Percentiles rank a stretch among this genome's conserved stretches.
Conservation (phyloP, 2,113 vertebrate genomes). For the Siphamia tubifer region DNA sequence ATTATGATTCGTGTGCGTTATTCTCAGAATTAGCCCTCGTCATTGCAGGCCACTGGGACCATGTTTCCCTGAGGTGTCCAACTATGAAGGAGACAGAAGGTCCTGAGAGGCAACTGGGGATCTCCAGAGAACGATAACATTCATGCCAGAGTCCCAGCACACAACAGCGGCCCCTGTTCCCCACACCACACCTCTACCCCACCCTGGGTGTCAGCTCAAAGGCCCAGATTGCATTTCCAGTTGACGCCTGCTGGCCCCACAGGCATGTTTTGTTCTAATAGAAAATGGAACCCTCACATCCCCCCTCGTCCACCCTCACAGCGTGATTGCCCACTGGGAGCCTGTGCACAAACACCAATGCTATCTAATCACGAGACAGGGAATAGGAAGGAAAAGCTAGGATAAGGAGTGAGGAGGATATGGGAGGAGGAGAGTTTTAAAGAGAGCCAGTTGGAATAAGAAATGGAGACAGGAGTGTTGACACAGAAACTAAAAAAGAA, state of each 20-base stretch:
- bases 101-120: slow-evolving; percentile 36
- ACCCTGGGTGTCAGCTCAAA: slow-evolving; percentile 63
- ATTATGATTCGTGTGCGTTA: slow-evolving; percentile 1
- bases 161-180: slow-evolving; percentile 34
- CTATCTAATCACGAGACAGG: slow-evolving; percentile 69
- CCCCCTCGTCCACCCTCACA: slow-evolving; percentile 29
- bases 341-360: slow-evolving; percentile 62
- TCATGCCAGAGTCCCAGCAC: slow-evolving; percentile 49
- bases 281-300: slow-evolving; percentile 65
- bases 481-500: slow-evolving; percentile 14
- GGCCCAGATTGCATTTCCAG: slow-evolving; percentile 74
- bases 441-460: slow-evolving; percentile 31
- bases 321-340: slow-evolving; percentile 65
- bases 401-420: slow-evolving; percentile 44
- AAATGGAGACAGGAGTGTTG: slow-evolving; percentile 18
- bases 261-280: slow-evolving; percentile 75
- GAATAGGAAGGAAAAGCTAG: slow-evolving; percentile 62
- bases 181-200: slow-evolving; percentile 39
- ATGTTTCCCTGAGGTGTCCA: slow-evolving; percentile 38
- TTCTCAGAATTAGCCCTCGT: slow-evolving; percentile 41
- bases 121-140: slow-evolving; percentile 71
- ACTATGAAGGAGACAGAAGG: slow-evolving; percentile 32
- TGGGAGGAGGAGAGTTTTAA: slow-evolving; percentile 42
- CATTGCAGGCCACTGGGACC: slow-evolving; percentile 34
- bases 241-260: slow-evolving; percentile 67